Evolutionary conservation across 2,888 invertebrate genomes (phyloP).

Genomic region (Celastrina argiolus): DNA sequence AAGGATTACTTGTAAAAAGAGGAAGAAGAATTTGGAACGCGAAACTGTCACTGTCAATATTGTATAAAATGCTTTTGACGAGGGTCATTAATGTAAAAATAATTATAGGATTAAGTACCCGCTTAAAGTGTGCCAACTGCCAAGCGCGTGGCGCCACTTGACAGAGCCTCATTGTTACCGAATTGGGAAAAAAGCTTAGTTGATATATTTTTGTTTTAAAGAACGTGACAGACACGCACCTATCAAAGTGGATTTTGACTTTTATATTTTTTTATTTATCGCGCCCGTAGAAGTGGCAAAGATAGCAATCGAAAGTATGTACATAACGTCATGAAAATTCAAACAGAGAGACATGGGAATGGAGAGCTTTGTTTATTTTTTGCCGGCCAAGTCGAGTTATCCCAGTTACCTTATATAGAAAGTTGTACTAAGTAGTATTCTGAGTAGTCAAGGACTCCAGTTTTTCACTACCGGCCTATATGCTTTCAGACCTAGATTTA

Average conservation of each 20-base stretch:
- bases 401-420: constrained; percentile 10
- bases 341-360: neutral
- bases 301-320: neutral
- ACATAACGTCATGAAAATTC: neutral
- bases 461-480: constrained; percentile 13
- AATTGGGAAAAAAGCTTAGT: neutral
- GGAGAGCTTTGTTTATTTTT: constrained; percentile 6
- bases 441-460: constrained; percentile 6
- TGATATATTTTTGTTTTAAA: too few species aligned
- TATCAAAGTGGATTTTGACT: neutral
- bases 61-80: neutral
- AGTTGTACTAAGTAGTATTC: constrained; percentile 3
- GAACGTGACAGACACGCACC: too few species aligned
- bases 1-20: constrained; percentile 4
- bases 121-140: constrained; percentile 1
- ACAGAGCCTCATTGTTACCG: neutral
- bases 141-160: constrained; percentile 4
- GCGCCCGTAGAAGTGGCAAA: neutral
- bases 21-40: neutral
- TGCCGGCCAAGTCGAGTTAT: neutral
- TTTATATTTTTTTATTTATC: neutral
- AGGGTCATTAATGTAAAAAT: neutral
- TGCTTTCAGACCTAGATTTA: constrained; percentile 9
- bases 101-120: neutral
- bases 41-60: neutral